These are phyloP conservation scores for Yponomeuta cagnagella DNA, from an alignment of 2,888 invertebrate species.

Conservation along the genomic window DNA sequence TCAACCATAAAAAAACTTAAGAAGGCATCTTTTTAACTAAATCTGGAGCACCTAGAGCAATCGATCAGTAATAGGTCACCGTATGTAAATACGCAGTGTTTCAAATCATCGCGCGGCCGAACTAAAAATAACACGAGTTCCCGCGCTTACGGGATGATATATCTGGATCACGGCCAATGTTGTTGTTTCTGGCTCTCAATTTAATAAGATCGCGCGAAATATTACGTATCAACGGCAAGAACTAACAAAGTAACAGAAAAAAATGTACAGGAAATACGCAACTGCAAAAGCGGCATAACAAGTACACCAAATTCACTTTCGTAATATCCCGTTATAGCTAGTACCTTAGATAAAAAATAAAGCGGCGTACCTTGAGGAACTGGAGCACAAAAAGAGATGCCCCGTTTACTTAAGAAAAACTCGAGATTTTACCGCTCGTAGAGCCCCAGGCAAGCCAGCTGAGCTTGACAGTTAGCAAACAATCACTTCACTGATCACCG, in stretches of 20 bases:
- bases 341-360: constrained; percentile 37
- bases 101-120: constrained; percentile 49
- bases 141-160: constrained; percentile 68
- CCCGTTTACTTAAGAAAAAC: constrained; percentile 58
- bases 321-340: constrained; percentile 20
- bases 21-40: not conserved
- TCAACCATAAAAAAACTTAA: constrained; percentile 21
- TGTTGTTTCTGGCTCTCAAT: constrained; percentile 42
- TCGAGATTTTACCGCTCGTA: constrained; percentile 70
- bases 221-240: not conserved
- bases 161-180: constrained; percentile 73
- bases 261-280: constrained; percentile 1
- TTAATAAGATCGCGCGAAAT: not conserved
- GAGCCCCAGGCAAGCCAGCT: constrained; percentile 70
- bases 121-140: constrained; percentile 71
- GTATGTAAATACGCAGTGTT: constrained; percentile 33
- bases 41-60: not conserved
- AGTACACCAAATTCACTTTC: constrained; percentile 12
- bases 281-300: not conserved
- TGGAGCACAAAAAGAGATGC: constrained; percentile 65
- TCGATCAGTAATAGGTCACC: not conserved
- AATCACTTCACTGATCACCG: constrained; percentile 27
- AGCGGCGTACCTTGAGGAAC: constrained; percentile 70
- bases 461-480: constrained; percentile 67
- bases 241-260: constrained; percentile 7